Evolutionary conservation across 2,797 vertebrate species (phyloP), one percentile per base, ranked within the genome.

Genomic region (Peromyscus melanophrys): DNA sequence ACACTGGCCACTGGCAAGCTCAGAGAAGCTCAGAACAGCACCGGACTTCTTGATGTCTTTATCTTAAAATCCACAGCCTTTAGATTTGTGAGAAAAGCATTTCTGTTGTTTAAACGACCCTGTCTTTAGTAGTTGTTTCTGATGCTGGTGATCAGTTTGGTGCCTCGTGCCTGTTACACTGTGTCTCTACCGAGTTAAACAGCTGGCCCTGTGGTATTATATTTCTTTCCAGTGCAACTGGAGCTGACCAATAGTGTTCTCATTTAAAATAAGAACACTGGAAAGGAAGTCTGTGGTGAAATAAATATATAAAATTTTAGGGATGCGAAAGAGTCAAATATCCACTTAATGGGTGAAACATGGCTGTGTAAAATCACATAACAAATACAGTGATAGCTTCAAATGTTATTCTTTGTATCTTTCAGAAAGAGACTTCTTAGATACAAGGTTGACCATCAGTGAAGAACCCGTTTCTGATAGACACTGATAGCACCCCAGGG

Each of bases 351-450:
- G 81, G 59, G 8, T 65, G 67, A 89, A 92, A 27, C 3, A 34
- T 23, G n/a, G 4, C 34, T 67, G 25, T 96, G 40, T 69, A 59
- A 96, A 73, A 55, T 43, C 52, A 31, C 37, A 40, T 40, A 73
- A 61, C 34, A 87, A 49, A 34, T 76, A 83, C 87, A 73, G 84
- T 55, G 55, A 81, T 83, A 90, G 37, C 77, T 83, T 61, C 9
- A 87, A 90, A 7, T 57, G 25, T 57, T 92, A 10, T 12, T 84
- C 46, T 95, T 78, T 75, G 37, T 4, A 4, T 82, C 59, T 92
- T 95, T 96, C 19, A 96, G 95, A 94, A 87, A 92, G 69, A 73
- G 11, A 76, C 90, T 31, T 55, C 55, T 94, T 92, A 80, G 75
- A 65, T 46, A 34, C 61, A 52, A 31, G 34, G 71, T 14, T 92